A percentile compares a stretch with the other conserved stretches of the same genome.
These are phyloP conservation scores for Petrocephalus sullivani DNA, from an alignment of 2,797 vertebrate species.

Conservation along the genomic window DNA sequence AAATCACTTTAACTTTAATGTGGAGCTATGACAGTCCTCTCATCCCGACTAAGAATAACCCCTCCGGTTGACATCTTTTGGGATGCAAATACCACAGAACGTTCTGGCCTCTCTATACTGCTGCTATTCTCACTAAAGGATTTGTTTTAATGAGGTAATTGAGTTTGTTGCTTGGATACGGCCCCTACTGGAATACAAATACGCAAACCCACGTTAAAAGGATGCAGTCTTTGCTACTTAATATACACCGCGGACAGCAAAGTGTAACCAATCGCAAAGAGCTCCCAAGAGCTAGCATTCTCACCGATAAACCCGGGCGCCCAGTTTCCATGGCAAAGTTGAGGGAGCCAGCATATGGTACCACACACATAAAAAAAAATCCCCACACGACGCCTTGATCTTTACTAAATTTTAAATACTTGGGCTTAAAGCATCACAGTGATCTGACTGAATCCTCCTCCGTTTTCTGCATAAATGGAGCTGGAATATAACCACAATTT, in stretches of 20 bases:
- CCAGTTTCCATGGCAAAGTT: not conserved
- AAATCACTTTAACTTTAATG: not conserved
- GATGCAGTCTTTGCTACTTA: constrained; percentile 13
- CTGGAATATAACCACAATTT: not conserved
- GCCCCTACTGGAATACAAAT: not conserved
- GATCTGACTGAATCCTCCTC: not conserved
- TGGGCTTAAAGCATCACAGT: not conserved
- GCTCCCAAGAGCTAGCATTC: not conserved
- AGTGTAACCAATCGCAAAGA: not conserved
- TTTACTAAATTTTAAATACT: constrained; percentile 1
- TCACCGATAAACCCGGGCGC: not conserved
- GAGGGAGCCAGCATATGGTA: constrained; percentile 10
- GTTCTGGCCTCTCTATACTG: not conserved
- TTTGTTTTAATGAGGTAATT: not conserved
- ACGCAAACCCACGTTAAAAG: constrained; percentile 29
- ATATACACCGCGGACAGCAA: constrained; percentile 14
- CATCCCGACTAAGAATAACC: not conserved
- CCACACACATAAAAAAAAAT: not conserved
- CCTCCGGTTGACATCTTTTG: no score
- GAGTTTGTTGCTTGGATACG: not conserved
- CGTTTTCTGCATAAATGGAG: not conserved
- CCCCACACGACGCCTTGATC: not conserved
- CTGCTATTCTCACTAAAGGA: not conserved
- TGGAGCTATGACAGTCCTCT: not conserved
- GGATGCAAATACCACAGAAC: not conserved